Evolutionary conservation across 2,888 invertebrate genomes (phyloP), one percentile per base, ranked within the genome.

Genomic region (Cerastis rubricosa): DNA sequence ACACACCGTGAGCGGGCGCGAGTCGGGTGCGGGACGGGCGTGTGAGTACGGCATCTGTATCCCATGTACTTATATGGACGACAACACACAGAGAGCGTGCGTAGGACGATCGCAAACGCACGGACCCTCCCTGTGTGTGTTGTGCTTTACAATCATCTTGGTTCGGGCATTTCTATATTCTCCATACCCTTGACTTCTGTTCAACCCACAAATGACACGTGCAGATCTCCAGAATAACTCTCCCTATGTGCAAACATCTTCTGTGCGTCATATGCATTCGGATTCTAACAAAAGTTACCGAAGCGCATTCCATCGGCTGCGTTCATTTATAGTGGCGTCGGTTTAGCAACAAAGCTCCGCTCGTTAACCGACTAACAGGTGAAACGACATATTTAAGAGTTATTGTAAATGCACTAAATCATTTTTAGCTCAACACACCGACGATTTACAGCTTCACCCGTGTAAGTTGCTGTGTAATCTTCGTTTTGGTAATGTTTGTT

Each of bases 351-450:
- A 76, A 74, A 81, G 73, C 74, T n/a, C 17, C 1, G 66, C 64
- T 85, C 89, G 80, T 88, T 79, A 88, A 88, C 76, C 80, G 75
- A 71, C 51, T 59, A 51, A 54, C 87, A 88, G 89, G 87, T 88
- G 78, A 84, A 85, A 80, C 77, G 78, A 75, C 79, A 78, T 45
- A 79, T 85, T 85, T 88, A 69, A 84, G 77, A 72, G 77, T 83
- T 79, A 85, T 78, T 78, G 85, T 81, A 81, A 81, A 78, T 76
- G 85, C 67, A 83, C 68, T 85, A 75, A 80, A 82, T 85, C 76
- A 81, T 64, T 81, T 84, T 83, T 78, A 87, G 79, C 61, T 45
- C 74, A 71, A 71, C 65, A 82, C 77, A 78, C 59, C 14, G 65
- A 43, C 64, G 71, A 79, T 64, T 76, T 76, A 73, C 74, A 49